These are phyloP conservation scores for Trichopoda pennipes DNA, from an alignment of 2,888 invertebrate species.

Conservation along the genomic window DNA sequence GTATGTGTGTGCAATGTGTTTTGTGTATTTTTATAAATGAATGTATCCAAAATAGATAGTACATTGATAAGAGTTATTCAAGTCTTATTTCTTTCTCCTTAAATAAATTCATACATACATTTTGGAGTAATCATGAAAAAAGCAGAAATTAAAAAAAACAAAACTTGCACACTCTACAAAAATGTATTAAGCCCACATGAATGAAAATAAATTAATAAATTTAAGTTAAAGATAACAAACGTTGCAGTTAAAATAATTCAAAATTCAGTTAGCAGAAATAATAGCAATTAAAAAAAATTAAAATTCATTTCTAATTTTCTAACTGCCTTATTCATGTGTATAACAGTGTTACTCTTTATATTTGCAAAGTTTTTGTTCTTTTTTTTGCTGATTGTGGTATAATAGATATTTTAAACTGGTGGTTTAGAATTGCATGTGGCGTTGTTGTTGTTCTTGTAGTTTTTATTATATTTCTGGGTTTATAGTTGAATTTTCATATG, in stretches of 20 bases:
- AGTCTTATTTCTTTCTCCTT: slow-evolving; percentile 30
- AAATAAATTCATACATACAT: slow-evolving; percentile 37
- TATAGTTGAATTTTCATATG: slow-evolving; percentile 3
- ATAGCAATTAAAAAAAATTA: background rate
- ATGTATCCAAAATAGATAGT: slow-evolving; percentile 79
- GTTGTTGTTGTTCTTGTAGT: slow-evolving; percentile 8
- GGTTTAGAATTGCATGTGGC: slow-evolving; percentile 54
- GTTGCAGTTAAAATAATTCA: background rate
- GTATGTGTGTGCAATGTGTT: slow-evolving; percentile 49
- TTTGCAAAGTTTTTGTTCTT: slow-evolving; percentile 31
- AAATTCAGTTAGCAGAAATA: background rate
- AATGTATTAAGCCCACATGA: slow-evolving; percentile 18
- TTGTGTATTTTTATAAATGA: slow-evolving; percentile 75
- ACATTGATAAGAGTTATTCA: slow-evolving; percentile 75
- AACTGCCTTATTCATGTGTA: slow-evolving; percentile 16
- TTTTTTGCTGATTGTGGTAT: slow-evolving; percentile 48
- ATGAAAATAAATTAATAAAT: background rate
- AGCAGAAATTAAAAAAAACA: slow-evolving; percentile 31
- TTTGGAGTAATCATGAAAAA: slow-evolving; percentile 48
- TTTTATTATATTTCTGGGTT: slow-evolving; percentile 27
- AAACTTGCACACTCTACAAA: background rate
- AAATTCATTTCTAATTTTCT: background rate
- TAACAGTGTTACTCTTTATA: slow-evolving; percentile 29
- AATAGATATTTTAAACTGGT: slow-evolving; percentile 53
- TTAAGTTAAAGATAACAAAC: no score